Base-by-base conservation (phyloP, 1,140 invertebrate genomes). In the Popillia japonica region DNA sequence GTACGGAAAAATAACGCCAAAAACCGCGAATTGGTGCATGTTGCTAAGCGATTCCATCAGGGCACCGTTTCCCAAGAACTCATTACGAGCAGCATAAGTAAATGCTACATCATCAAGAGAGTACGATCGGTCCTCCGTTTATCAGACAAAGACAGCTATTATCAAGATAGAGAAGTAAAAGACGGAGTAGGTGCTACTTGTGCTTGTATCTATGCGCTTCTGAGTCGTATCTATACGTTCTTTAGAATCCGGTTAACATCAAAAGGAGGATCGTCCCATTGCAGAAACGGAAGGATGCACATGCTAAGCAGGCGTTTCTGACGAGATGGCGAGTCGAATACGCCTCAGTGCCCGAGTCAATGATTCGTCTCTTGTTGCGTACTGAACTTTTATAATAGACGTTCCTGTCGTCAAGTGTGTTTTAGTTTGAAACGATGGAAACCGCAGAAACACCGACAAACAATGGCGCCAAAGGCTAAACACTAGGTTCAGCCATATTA, bases 311-410 rank as follows among this genome's bases (percentile, higher is more conserved):
- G n/a, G 40, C 34, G 40, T 74, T 34, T 74, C 72, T 41, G 61
- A 68, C 22, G 22, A 34, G 22, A 68, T 11, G 61, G 34, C 41
- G 27, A 40, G 27, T 22, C 34, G 72, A 74, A 41, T 42, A 77
- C 75, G 55, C 44, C 75, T 77, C 75, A 61, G 48, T 34, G 75
- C 34, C 23, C 75, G 23, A 77, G 23, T 77, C 75, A 77, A 77
- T 77, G 75, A 55, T 42, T 22, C 75, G 75, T 20, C 20, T 55
- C 75, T 17, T 11, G 55, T 3, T 41, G 23, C 75, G 23, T 44
- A 23, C 48, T 68, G 61, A 68, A 27, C 10, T 40, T 34, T 64
- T n/a, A 48, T 48, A 77, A 77, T 48, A 77, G 75, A 77, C 61
- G 75, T 77, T 68, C 17, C 14, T 55, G 6, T 55, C 48, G n/a